Percentiles rank a stretch among this genome's conserved stretches.
These are phyloP conservation scores for Drosophila multiciliata DNA, from an alignment of 2,888 invertebrate genomes.

Conservation along the genomic window DNA sequence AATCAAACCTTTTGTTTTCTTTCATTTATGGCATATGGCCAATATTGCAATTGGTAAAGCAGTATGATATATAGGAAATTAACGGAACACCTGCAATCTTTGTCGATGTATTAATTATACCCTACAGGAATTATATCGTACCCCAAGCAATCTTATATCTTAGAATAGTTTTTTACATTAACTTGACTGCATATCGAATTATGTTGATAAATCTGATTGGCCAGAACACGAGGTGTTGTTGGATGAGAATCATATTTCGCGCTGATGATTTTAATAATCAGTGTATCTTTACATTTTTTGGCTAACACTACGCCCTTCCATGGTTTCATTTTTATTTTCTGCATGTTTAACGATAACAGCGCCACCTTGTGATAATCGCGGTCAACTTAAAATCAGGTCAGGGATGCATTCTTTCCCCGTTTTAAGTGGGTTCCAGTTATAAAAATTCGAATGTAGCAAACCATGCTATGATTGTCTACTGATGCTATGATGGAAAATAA, in stretches of 20 bases:
- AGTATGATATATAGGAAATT: too few relatives aligned
- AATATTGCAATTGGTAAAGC: background rate
- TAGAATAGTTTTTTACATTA: background rate
- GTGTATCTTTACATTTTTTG: background rate
- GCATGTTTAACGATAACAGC: background rate
- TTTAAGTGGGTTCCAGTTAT: background rate
- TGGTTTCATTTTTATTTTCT: background rate
- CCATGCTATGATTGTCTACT: background rate
- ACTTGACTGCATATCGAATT: background rate
- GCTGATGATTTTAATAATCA: background rate
- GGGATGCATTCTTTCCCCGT: background rate
- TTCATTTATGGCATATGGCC: background rate
- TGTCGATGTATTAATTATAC: too few relatives aligned
- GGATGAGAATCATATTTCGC: background rate
- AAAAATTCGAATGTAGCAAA: background rate
- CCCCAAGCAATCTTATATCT: too few relatives aligned
- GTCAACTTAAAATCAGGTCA: background rate
- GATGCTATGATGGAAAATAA: background rate
- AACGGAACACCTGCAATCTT: too few relatives aligned
- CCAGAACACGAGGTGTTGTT: background rate
- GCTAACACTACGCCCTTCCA: background rate
- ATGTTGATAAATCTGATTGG: background rate
- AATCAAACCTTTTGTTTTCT: slow-evolving; percentile 21
- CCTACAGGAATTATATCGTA: too few relatives aligned
- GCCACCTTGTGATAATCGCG: background rate